Conservation (phyloP, 2,888 invertebrate species). For the Eristalis pertinax region DNA sequence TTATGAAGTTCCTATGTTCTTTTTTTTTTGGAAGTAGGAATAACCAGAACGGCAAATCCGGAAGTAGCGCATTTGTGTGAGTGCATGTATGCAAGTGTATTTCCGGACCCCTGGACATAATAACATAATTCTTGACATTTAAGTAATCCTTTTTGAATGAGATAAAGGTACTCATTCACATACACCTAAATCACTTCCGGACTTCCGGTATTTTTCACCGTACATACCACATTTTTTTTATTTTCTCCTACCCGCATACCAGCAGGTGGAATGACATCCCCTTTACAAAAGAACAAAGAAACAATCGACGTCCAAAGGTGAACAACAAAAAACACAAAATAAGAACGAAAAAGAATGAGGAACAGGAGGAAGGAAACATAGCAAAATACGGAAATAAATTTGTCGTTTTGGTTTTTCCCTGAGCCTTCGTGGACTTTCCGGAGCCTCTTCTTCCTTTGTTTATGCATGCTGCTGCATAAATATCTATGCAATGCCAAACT, state of each 20-base stretch:
- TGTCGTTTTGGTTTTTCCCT: not conserved
- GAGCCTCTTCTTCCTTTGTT: slow-evolving; percentile 7
- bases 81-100: slow-evolving; percentile 37
- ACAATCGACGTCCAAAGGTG: not conserved
- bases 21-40: slow-evolving; percentile 23
- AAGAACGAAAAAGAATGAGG: slow-evolving; percentile 40
- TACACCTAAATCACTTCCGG: slow-evolving; percentile 79
- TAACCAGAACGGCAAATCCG: slow-evolving; percentile 50
- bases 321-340: slow-evolving; percentile 14
- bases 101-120: slow-evolving; percentile 57
- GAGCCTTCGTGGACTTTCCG: not conserved
- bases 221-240: not conserved
- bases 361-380: not conserved
- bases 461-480: not conserved
- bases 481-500: slow-evolving; percentile 36
- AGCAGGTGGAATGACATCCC: slow-evolving; percentile 63
- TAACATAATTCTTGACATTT: slow-evolving; percentile 35
- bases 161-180: slow-evolving; percentile 48
- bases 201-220: slow-evolving; percentile 76
- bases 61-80: slow-evolving; percentile 56
- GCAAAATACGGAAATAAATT: not conserved
- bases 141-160: slow-evolving; percentile 76
- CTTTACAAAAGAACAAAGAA: slow-evolving; percentile 14
- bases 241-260: slow-evolving; percentile 16
- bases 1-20: slow-evolving; percentile 24